These are phyloP conservation scores for Netelia virgata DNA, from an alignment of 2,888 invertebrate genomes.

Conservation along the genomic window DNA sequence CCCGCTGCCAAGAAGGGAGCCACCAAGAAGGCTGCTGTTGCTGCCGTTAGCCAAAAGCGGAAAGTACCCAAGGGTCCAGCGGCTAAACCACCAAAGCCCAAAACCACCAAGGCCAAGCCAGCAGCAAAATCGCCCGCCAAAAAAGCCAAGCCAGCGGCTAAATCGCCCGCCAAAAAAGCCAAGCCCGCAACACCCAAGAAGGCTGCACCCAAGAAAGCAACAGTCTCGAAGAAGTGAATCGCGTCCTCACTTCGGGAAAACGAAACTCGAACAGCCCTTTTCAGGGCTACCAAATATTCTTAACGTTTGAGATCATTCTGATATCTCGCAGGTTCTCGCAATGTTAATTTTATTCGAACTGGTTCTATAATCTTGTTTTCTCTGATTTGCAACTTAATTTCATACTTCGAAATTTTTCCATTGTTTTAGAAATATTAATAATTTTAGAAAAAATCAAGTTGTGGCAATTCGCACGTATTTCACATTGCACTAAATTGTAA, in stretches of 20 bases:
- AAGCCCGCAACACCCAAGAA: constrained; percentile 50
- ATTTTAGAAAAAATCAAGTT: too few species aligned
- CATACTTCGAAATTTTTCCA: too few species aligned
- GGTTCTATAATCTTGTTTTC: too few species aligned
- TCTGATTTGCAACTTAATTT: too few species aligned
- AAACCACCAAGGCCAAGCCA: constrained; percentile 63
- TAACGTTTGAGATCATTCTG: constrained; percentile 38
- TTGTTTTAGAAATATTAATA: too few species aligned
- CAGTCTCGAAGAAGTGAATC: constrained; percentile 60
- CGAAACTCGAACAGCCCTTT: constrained; percentile 53
- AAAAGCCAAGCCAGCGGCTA: constrained; percentile 69
- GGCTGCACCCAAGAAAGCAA: constrained; percentile 44
- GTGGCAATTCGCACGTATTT: too few species aligned
- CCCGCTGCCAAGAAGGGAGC: constrained; percentile 65
- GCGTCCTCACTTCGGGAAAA: not conserved
- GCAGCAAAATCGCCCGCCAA: constrained; percentile 75
- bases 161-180: constrained; percentile 76
- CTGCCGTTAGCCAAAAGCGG: constrained; percentile 30
- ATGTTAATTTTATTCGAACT: too few species aligned
- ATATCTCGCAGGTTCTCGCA: not conserved
- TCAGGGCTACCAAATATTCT: constrained; percentile 59
- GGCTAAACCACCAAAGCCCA: constrained; percentile 68
- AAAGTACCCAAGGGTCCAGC: constrained; percentile 60
- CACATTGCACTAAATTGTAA: too few species aligned
- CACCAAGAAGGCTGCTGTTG: constrained; percentile 65